phyloP scores from a whole-genome alignment of 2,113 vertebrate species.

The Heteronetta atricapilla region DNA sequence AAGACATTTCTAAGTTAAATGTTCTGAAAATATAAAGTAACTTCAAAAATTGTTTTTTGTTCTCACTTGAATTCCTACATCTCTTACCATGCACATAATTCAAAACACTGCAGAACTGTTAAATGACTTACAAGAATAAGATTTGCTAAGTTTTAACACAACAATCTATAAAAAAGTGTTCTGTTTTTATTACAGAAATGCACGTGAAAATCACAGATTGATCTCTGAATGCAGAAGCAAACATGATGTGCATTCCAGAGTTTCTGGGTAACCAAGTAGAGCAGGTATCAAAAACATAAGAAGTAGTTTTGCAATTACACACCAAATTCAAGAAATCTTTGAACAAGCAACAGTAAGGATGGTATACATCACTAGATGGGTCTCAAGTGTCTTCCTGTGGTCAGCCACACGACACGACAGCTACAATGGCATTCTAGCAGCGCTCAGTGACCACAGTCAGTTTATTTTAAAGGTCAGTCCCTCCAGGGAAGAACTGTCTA shows the following conservation, averaged over 20 bases:
- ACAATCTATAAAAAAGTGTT: neutral
- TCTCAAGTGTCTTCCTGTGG: fast-evolving
- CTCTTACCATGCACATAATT: neutral
- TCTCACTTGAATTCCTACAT: neutral
- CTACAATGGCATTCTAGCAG: neutral
- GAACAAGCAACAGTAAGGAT: fast-evolving
- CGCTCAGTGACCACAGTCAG: neutral
- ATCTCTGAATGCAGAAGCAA: neutral
- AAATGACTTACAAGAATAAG: neutral
- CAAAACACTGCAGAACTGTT: neutral
- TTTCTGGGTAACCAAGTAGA: neutral
- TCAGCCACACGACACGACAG: fast-evolving
- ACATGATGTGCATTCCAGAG: neutral
- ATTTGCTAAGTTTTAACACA: neutral
- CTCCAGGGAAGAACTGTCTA: neutral
- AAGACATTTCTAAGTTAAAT: neutral
- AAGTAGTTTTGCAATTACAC: neutral
- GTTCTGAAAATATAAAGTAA: neutral
- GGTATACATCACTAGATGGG: neutral
- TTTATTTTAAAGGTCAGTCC: neutral
- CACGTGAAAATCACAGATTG: neutral
- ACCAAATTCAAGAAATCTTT: neutral
- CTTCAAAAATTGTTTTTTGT: neutral
- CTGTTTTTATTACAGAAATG: neutral
- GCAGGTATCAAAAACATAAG: neutral